These are phyloP conservation scores for Pseudomugil tenellus DNA, from an alignment of 2,797 vertebrate species.

Conservation along the genomic window DNA sequence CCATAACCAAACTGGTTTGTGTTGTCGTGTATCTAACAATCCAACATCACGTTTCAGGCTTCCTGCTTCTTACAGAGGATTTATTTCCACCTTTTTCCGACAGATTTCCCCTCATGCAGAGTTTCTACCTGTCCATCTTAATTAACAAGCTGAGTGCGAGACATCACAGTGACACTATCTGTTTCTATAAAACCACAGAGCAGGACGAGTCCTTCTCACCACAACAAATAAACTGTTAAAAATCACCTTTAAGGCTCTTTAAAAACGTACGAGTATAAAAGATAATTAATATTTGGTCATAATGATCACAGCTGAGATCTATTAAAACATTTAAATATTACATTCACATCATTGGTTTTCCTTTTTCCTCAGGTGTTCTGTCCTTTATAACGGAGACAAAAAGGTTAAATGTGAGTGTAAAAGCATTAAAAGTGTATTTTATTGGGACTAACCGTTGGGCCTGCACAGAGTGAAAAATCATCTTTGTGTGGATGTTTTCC, in stretches of 20 bases:
- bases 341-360: neutral
- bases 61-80: neutral
- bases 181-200: neutral
- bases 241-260: neutral
- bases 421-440: neutral
- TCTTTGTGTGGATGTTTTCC: conserved; percentile 31
- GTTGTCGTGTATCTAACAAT: neutral
- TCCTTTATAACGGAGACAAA: neutral
- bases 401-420: neutral
- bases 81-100: neutral
- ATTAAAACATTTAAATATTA: neutral
- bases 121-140: neutral
- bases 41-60: neutral
- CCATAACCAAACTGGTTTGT: neutral
- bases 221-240: neutral
- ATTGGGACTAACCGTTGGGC: neutral
- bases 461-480: conserved; percentile 4
- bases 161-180: neutral
- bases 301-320: neutral
- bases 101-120: neutral
- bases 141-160: neutral
- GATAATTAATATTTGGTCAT: neutral
- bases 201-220: too few relatives aligned
- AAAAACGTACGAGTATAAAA: neutral
- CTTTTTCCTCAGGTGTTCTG: neutral